These are phyloP conservation scores for Lasioglossum figueresi DNA, from an alignment of 2,888 invertebrate genomes.

Conservation along the genomic window DNA sequence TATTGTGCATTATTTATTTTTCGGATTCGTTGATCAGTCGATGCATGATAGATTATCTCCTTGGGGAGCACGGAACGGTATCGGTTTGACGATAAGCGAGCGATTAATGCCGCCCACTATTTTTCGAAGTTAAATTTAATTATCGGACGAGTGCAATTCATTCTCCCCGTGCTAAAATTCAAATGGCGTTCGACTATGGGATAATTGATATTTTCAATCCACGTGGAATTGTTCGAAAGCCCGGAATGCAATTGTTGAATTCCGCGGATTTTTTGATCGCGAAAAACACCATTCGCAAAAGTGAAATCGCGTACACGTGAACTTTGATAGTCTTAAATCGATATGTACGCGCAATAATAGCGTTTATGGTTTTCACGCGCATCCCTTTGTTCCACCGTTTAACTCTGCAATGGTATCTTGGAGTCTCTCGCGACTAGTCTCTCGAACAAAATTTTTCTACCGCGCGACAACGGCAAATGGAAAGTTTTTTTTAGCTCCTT, in stretches of 20 bases:
- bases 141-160: background rate
- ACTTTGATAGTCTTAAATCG: background rate
- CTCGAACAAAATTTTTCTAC: background rate
- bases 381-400: too few relatives aligned
- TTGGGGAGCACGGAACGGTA: background rate
- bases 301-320: background rate
- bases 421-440: background rate
- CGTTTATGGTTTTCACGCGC: too few relatives aligned
- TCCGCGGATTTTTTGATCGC: background rate
- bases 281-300: background rate
- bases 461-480: too few relatives aligned
- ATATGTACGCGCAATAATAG: background rate
- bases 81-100: background rate
- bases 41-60: slow-evolving; percentile 4
- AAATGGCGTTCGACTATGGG: background rate
- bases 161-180: background rate
- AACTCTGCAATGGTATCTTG: too few relatives aligned
- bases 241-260: background rate
- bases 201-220: background rate
- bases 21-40: slow-evolving; percentile 1
- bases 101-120: background rate
- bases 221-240: background rate
- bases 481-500: too few relatives aligned
- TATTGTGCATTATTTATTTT: background rate
- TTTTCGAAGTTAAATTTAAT: background rate